These are phyloP conservation scores for Drosophila setifemur DNA, from an alignment of 1,140 invertebrate genomes.

Conservation along the genomic window DNA sequence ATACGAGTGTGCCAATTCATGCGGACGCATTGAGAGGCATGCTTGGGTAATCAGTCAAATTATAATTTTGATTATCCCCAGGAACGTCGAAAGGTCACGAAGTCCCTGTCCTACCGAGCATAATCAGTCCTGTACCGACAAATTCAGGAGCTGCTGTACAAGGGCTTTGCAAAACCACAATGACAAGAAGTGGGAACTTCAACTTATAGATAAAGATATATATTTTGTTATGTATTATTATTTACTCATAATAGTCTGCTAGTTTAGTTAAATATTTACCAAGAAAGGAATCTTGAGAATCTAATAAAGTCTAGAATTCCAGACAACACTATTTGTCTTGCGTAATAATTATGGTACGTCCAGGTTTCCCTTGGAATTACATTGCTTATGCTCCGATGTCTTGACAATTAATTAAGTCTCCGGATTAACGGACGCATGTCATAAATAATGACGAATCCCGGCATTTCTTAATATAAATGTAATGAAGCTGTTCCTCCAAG, in stretches of 20 bases:
- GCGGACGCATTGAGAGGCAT: slow-evolving; percentile 38
- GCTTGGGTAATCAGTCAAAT: slow-evolving; percentile 75
- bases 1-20: slow-evolving; percentile 44
- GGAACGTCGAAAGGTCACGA: slow-evolving; percentile 70
- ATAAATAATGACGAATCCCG: slow-evolving; percentile 54
- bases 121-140: slow-evolving; percentile 27
- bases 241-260: too few relatives aligned
- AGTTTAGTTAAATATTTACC: too few relatives aligned
- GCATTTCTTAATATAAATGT: slow-evolving; percentile 54
- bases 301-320: slow-evolving; percentile 10
- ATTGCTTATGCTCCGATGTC: slow-evolving; percentile 33
- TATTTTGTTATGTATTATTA: too few relatives aligned
- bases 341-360: slow-evolving; percentile 1
- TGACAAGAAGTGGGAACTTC: slow-evolving; percentile 2
- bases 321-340: background rate
- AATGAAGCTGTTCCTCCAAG: slow-evolving; percentile 50
- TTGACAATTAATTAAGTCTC: slow-evolving; percentile 51
- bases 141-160: slow-evolving; percentile 18
- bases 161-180: slow-evolving; percentile 28
- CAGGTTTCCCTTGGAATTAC: background rate
- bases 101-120: slow-evolving; percentile 50
- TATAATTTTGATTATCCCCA: slow-evolving; percentile 78
- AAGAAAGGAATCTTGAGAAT: too few relatives aligned
- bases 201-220: too few relatives aligned
- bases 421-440: slow-evolving; percentile 47